A percentile compares a stretch with the other conserved stretches of the same genome.
These are phyloP conservation scores for Onychomys arenicola DNA, from an alignment of 2,797 vertebrate genomes.

Conservation along the genomic window DNA sequence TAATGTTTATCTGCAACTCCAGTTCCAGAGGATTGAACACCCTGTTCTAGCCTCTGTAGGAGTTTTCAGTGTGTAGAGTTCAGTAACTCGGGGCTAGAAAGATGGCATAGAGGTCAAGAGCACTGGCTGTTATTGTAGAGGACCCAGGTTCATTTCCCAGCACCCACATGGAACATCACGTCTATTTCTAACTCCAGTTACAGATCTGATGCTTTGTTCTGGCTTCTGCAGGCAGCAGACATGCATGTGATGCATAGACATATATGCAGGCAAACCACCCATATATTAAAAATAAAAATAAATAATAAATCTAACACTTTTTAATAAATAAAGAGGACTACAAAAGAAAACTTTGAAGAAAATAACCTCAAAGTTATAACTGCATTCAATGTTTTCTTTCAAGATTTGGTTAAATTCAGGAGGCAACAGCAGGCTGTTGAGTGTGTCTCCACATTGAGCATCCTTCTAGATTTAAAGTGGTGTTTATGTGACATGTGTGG, in stretches of 20 bases:
- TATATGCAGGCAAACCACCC: not conserved
- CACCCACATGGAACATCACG: not conserved
- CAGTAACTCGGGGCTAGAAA: not conserved
- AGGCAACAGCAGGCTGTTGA: not conserved
- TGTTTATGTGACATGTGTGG: not conserved
- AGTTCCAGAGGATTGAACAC: not conserved
- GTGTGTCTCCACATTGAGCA: not conserved
- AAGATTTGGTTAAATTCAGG: conserved; percentile 4
- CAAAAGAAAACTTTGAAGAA: not conserved
- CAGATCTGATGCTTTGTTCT: not conserved
- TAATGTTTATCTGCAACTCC: not conserved
- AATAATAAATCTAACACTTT: not conserved
- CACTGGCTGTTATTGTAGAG: not conserved
- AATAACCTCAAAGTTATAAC: conserved; percentile 3
- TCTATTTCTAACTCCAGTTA: not conserved
- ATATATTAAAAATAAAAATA: not conserved
- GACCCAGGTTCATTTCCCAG: not conserved
- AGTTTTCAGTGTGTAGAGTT: not conserved
- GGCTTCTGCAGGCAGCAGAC: not conserved
- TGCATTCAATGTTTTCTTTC: conserved; percentile 50
- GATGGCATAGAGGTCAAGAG: not conserved
- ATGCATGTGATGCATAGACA: not conserved
- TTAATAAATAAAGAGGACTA: not conserved
- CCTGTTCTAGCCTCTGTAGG: not conserved
- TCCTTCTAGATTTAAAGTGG: conserved; percentile 29